phyloP scores from a whole-genome alignment of 2,797 vertebrate species.

The Salarias fasciatus region DNA sequence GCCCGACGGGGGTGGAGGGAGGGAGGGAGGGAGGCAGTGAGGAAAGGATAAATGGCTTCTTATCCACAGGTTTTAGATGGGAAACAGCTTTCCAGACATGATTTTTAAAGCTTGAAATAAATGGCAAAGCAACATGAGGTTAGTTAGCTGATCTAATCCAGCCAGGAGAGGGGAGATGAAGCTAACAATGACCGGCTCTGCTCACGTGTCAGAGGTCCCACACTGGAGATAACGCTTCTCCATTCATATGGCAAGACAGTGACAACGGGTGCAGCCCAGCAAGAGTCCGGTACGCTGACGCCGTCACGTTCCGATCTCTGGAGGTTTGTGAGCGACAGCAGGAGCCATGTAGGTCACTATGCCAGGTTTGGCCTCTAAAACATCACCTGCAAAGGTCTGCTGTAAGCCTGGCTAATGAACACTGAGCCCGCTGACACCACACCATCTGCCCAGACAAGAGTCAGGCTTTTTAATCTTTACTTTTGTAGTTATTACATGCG shows the following conservation, averaged over 20 bases:
- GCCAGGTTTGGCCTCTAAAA: constrained; percentile 45
- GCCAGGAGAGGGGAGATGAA: no score
- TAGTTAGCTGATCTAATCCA: no score
- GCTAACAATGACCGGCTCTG: no score
- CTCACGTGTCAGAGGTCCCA: neutral
- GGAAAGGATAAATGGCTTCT: constrained; percentile 13
- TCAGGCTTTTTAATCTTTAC: no score
- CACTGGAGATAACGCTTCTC: neutral
- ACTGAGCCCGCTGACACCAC: constrained; percentile 33
- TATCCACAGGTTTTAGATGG: constrained; percentile 22
- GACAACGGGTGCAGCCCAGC: neutral
- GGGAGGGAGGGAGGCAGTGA: constrained; percentile 1
- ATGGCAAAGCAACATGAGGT: neutral
- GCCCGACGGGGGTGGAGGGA: neutral
- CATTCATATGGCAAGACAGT: constrained; percentile 3
- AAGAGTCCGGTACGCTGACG: neutral
- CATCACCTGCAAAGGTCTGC: constrained; percentile 36
- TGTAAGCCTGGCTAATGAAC: constrained; percentile 57
- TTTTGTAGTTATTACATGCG: no score
- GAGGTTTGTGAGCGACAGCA: constrained; percentile 30
- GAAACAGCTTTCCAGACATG: constrained; percentile 15
- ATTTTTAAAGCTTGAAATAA: constrained; percentile 12
- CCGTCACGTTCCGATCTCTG: constrained; percentile 25
- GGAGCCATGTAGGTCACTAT: constrained; percentile 67
- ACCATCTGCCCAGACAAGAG: no score